phyloP scores from a whole-genome alignment of 2,888 invertebrate genomes.

The Tachina grossa region DNA sequence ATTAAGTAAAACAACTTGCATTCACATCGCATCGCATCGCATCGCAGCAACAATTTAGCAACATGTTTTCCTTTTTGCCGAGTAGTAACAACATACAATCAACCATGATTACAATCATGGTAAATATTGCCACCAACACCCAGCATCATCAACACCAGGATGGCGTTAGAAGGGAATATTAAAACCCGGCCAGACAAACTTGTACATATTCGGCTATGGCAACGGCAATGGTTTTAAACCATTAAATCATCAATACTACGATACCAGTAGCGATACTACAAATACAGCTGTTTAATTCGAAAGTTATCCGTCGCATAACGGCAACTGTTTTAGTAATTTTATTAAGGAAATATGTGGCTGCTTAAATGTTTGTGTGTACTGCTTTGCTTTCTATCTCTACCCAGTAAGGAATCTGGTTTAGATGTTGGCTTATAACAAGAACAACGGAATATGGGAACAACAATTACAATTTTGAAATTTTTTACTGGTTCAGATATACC shows the following conservation, averaged over 20 bases:
- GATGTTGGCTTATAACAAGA: too few species aligned
- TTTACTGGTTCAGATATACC: too few species aligned
- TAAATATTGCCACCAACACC: conserved; percentile 35
- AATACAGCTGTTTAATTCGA: neutral
- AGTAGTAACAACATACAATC: neutral
- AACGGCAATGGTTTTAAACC: conserved; percentile 1
- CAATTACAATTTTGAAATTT: too few species aligned
- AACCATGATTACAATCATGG: conserved; percentile 38
- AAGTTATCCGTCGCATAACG: conserved; percentile 8
- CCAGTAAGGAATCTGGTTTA: too few species aligned
- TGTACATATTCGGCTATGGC: neutral
- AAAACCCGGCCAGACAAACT: conserved; percentile 3
- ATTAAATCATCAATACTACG: conserved; percentile 31
- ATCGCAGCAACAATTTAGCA: neutral
- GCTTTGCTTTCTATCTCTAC: too few species aligned
- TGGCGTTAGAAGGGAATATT: conserved; percentile 1
- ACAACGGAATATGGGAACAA: too few species aligned
- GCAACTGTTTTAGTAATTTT: too few species aligned
- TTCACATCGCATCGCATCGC: conserved; percentile 38
- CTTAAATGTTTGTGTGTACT: too few species aligned
- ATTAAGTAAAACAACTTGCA: conserved; percentile 61
- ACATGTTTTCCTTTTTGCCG: neutral
- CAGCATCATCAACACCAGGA: neutral
- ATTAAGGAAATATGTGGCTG: too few species aligned
- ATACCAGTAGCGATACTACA: conserved; percentile 20